These are phyloP conservation scores for Trachops cirrhosus DNA, from an alignment of 2,797 vertebrate genomes.

Conservation along the genomic window DNA sequence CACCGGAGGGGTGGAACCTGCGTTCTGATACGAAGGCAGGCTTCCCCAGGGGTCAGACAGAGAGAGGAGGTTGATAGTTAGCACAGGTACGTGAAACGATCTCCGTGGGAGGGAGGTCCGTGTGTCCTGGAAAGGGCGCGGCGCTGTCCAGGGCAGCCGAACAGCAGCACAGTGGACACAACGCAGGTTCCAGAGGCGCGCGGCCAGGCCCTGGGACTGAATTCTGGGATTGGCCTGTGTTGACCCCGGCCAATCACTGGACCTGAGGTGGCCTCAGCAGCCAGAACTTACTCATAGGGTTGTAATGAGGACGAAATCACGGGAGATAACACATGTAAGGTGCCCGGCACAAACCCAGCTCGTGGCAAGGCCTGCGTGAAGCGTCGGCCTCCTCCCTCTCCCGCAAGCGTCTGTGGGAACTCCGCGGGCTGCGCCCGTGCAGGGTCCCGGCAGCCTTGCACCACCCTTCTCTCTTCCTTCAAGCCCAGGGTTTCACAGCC, in stretches of 20 bases:
- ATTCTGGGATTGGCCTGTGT: not conserved
- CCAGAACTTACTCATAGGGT: not conserved
- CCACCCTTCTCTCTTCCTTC: not conserved
- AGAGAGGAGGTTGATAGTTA: not conserved
- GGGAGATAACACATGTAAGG: not conserved
- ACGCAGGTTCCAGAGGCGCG: rapidly evolving
- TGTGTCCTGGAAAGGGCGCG: not conserved
- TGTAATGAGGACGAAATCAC: not conserved
- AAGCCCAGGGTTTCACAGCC: not conserved
- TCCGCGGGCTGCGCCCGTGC: not conserved
- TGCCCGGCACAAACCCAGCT: too few species aligned
- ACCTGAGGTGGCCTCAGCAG: not conserved
- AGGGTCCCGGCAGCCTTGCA: not conserved
- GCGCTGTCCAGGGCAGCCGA: not conserved
- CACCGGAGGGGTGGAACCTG: not conserved
- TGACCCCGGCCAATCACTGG: not conserved
- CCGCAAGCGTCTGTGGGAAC: not conserved
- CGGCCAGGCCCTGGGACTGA: not conserved
- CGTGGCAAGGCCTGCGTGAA: not conserved
- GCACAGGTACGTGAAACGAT: not conserved
- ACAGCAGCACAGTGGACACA: rapidly evolving
- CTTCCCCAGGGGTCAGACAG: not conserved
- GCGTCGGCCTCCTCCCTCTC: rapidly evolving
- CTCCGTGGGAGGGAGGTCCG: not conserved
- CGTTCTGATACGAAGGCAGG: not conserved